Evolutionary conservation across 2,113 vertebrate genomes (phyloP).

Genomic region (Mus pahari): DNA sequence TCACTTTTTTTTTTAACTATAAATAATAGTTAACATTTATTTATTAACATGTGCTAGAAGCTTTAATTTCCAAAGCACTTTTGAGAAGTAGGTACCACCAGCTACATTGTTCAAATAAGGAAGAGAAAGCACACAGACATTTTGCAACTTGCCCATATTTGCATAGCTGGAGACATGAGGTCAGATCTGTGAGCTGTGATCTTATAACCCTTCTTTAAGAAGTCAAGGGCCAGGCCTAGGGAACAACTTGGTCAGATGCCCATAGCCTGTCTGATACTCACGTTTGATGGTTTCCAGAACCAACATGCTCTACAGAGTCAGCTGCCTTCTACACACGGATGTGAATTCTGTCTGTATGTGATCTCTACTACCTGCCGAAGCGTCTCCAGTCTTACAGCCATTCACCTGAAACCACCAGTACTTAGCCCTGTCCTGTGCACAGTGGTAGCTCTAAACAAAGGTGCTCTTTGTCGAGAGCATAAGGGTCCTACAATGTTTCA

Average conservation of each 20-base stretch:
- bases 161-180: background rate
- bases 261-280: background rate
- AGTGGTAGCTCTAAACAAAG: background rate
- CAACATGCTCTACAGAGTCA: background rate
- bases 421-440: background rate
- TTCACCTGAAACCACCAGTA: background rate
- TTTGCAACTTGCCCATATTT: background rate
- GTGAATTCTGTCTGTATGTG: background rate
- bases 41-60: background rate
- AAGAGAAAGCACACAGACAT: background rate
- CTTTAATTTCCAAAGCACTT: conserved; percentile 45
- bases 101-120: background rate
- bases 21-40: conserved; percentile 27
- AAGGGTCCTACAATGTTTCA: background rate
- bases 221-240: background rate
- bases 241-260: background rate
- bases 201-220: background rate
- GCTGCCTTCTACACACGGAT: background rate
- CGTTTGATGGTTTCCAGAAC: background rate
- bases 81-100: background rate
- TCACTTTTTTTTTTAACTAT: background rate
- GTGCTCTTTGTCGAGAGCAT: background rate
- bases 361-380: background rate
- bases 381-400: background rate
- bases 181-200: background rate